phyloP scores from a whole-genome alignment of 2,888 invertebrate species.

The Bugulina stolonifera region DNA sequence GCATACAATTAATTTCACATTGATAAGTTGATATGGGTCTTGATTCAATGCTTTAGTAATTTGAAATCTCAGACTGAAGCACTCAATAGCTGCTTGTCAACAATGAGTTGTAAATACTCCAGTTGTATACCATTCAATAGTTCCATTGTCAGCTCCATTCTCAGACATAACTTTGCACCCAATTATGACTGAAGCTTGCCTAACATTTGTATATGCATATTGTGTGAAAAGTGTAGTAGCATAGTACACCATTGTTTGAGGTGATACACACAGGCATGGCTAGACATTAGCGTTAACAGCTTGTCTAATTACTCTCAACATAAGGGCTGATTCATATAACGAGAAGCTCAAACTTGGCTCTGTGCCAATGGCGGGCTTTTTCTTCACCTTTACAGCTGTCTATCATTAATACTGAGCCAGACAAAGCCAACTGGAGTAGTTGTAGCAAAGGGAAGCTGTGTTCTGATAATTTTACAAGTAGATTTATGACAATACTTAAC shows the following conservation, averaged over 20 bases:
- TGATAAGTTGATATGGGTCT: no score
- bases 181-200: neutral
- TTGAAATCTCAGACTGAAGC: no score
- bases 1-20: no score
- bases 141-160: neutral
- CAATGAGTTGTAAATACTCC: no score
- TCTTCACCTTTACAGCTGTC: conserved; percentile 2
- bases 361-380: conserved; percentile 25
- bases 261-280: neutral
- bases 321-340: neutral
- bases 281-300: no score
- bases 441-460: neutral
- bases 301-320: no score
- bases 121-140: neutral
- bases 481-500: conserved; percentile 19
- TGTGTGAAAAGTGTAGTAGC: neutral
- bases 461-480: neutral
- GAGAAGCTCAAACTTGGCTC: neutral
- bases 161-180: neutral
- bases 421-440: conserved; percentile 1
- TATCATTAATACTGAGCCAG: neutral
- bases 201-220: neutral
- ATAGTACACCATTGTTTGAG: neutral
- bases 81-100: no score
- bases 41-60: no score